A percentile compares a stretch with the other conserved stretches of the same genome.
Evolutionary conservation across 1,140 invertebrate species (phyloP).

Genomic region (Vanessa atalanta): DNA sequence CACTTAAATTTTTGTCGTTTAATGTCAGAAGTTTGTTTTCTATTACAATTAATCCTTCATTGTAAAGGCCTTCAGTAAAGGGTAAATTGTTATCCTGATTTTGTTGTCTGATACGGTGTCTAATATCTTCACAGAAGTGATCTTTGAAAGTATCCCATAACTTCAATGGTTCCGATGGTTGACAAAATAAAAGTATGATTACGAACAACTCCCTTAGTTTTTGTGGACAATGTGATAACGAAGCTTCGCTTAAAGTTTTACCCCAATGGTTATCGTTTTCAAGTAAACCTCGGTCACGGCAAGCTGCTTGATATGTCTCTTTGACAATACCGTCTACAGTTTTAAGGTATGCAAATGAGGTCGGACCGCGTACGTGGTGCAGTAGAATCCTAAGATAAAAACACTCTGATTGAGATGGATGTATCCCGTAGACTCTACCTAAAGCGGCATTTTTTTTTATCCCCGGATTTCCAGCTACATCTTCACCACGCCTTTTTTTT

Average conservation of each 20-base stretch:
- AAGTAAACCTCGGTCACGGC: conserved; percentile 23
- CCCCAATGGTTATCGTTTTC: conserved; percentile 6
- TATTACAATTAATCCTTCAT: conserved; percentile 37
- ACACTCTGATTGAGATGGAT: conserved; percentile 9
- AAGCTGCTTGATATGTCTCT: conserved; percentile 42
- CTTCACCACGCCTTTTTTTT: conserved; percentile 35
- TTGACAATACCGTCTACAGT: conserved; percentile 15
- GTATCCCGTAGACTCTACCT: conserved; percentile 22
- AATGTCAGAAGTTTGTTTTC: conserved; percentile 41
- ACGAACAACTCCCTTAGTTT: conserved; percentile 11
- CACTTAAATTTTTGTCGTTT: conserved; percentile 40
- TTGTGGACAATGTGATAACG: conserved; percentile 1
- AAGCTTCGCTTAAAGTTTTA: conserved; percentile 3
- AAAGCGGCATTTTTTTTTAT: conserved; percentile 24
- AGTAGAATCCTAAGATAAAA: background rate
- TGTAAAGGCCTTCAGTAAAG: conserved; percentile 30
- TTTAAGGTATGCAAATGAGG: conserved; percentile 35
- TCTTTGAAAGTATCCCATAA: background rate
- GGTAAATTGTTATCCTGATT: background rate
- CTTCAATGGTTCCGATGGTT: background rate
- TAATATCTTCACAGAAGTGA: background rate
- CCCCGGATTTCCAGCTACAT: conserved; percentile 36
- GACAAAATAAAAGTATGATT: conserved; percentile 2
- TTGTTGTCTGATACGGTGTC: background rate
- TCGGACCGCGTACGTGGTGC: conserved; percentile 22